phyloP scores from a whole-genome alignment of 2,797 vertebrate species.

The Labroides dimidiatus region DNA sequence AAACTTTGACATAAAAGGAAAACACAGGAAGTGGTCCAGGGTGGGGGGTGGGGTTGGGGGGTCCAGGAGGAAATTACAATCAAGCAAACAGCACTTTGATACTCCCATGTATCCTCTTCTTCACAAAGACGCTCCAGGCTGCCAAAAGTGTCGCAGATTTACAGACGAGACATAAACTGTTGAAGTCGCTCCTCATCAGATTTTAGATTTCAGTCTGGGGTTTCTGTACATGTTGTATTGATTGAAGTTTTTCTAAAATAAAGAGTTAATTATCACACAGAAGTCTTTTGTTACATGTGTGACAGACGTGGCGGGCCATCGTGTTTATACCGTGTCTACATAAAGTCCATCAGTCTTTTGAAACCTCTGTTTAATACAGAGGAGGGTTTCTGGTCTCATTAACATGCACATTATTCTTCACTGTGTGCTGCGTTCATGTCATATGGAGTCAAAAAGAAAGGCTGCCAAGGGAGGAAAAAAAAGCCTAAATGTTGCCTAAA shows the following conservation, averaged over 20 bases:
- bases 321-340: slow-evolving; percentile 55
- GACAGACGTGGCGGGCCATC: slow-evolving; percentile 62
- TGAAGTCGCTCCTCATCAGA: slow-evolving; percentile 20
- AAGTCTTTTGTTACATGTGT: slow-evolving; percentile 34
- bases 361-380: background rate
- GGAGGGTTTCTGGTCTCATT: slow-evolving; percentile 18
- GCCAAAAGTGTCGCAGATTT: slow-evolving; percentile 28
- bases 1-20: slow-evolving; percentile 16
- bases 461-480: too few species aligned
- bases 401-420: slow-evolving; percentile 13
- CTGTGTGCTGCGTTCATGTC: slow-evolving; percentile 37
- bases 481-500: too few species aligned
- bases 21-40: slow-evolving; percentile 57
- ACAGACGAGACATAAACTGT: slow-evolving; percentile 27
- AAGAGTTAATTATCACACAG: slow-evolving; percentile 44
- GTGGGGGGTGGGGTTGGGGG: background rate
- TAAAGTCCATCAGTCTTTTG: slow-evolving; percentile 50
- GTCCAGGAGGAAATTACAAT: slow-evolving; percentile 57
- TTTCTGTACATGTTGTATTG: slow-evolving; percentile 28
- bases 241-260: slow-evolving; percentile 14
- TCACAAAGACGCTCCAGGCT: slow-evolving; percentile 31
- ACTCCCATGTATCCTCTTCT: slow-evolving; percentile 52
- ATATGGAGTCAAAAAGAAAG: background rate
- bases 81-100: slow-evolving; percentile 77
- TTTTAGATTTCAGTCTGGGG: slow-evolving; percentile 45